Conservation (phyloP, 1,140 invertebrate species). For the Dolichoris vasculosae region DNA sequence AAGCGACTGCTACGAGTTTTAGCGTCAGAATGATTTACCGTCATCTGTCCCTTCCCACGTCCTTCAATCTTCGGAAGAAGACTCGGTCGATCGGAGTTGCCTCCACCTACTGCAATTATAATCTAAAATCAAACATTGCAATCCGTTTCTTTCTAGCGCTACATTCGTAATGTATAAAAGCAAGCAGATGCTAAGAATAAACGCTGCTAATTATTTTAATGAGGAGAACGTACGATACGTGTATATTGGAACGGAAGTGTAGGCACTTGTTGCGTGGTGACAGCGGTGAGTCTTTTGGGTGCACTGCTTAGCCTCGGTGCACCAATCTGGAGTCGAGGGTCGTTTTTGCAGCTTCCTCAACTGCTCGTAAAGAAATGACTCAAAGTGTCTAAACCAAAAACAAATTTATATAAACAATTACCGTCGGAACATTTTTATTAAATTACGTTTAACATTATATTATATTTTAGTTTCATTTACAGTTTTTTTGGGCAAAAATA, state of each 20-base stretch:
- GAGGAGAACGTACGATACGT: slow-evolving; percentile 68
- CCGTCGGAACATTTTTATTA: no score
- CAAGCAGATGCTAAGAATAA: background rate
- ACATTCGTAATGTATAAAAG: slow-evolving; percentile 7
- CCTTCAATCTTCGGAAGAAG: slow-evolving; percentile 73
- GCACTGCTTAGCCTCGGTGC: slow-evolving; percentile 79
- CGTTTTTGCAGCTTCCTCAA: slow-evolving; percentile 84
- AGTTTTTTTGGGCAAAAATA: no score
- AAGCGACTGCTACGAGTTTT: no score
- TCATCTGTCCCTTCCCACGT: slow-evolving; percentile 71
- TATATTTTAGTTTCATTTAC: no score
- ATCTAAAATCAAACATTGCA: slow-evolving; percentile 71
- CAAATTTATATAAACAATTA: no score
- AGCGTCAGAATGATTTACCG: slow-evolving; percentile 56
- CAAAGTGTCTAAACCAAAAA: slow-evolving; percentile 81
- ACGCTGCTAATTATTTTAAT: background rate
- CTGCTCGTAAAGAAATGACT: slow-evolving; percentile 93
- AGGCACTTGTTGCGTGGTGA: slow-evolving; percentile 91
- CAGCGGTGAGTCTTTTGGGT: slow-evolving; percentile 90
- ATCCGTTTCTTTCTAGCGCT: slow-evolving; percentile 58
- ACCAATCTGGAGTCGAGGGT: slow-evolving; percentile 76
- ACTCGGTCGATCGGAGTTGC: slow-evolving; percentile 66
- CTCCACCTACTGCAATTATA: slow-evolving; percentile 74
- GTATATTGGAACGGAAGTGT: slow-evolving; percentile 85
- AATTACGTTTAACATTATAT: no score